A percentile compares a stretch with the other conserved stretches of the same genome.
Conservation (phyloP, 2,888 invertebrate species). For the Nomada flava region DNA sequence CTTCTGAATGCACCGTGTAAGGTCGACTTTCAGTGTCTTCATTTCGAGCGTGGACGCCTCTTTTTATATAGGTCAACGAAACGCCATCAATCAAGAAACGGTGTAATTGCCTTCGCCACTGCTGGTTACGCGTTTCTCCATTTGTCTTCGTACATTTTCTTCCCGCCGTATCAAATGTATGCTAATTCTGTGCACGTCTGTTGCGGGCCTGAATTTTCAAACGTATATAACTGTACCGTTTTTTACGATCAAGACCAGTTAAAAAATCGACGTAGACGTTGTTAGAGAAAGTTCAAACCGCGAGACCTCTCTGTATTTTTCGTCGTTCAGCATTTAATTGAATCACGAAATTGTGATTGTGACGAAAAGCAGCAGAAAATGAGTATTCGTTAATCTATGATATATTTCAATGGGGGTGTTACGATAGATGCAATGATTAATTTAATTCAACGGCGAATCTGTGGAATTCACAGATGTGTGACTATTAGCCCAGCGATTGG, state of each 20-base stretch:
- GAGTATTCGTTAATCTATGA: too few species aligned
- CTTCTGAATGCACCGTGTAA: neutral
- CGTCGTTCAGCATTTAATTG: too few species aligned
- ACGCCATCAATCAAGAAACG: slow-evolving; percentile 16
- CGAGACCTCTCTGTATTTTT: neutral
- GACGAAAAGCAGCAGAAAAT: too few species aligned
- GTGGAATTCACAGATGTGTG: neutral
- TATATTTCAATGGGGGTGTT: too few species aligned
- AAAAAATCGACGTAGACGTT: neutral
- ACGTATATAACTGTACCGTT: neutral
- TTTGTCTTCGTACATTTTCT: slow-evolving; percentile 14
- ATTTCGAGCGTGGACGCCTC: neutral
- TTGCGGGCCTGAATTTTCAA: slow-evolving; percentile 2
- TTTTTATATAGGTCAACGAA: slow-evolving; percentile 13
- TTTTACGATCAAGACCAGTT: neutral
- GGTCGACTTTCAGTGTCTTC: neutral
- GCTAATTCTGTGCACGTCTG: neutral
- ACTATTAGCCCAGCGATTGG: neutral
- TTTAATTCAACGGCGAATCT: neutral
- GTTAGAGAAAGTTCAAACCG: slow-evolving; percentile 16
- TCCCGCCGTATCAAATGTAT: neutral
- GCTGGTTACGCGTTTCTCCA: slow-evolving; percentile 6
- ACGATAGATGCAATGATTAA: too few species aligned
- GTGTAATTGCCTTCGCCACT: slow-evolving; percentile 12
- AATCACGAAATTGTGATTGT: too few species aligned